Percentiles rank a stretch among this genome's conserved stretches.
phyloP scores from a whole-genome alignment of 2,888 invertebrate species.

The Cordilura impudica region DNA sequence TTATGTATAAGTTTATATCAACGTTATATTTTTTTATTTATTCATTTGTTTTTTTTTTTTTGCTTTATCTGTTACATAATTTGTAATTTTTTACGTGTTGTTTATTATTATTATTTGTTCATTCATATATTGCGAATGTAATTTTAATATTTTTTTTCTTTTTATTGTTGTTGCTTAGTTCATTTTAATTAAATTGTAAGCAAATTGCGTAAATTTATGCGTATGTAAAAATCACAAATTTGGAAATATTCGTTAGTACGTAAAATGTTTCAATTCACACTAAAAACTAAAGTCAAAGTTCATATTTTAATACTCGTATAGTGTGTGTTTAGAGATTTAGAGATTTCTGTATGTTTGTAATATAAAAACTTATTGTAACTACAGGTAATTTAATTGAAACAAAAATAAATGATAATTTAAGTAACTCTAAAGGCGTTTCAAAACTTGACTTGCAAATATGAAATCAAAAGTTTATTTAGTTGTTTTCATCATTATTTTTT shows the following conservation, averaged over 20 bases:
- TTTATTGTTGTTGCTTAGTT: constrained; percentile 4
- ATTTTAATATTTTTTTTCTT: constrained; percentile 23
- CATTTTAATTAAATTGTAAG: constrained; percentile 7
- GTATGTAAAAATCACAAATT: constrained; percentile 40
- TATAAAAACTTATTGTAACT: neutral
- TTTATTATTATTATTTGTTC: constrained; percentile 31
- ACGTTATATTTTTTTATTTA: neutral
- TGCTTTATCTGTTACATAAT: constrained; percentile 37
- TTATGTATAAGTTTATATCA: constrained; percentile 17
- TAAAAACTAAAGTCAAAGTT: neutral
- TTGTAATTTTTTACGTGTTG: constrained; percentile 52
- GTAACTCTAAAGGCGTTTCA: neutral
- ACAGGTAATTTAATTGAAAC: neutral
- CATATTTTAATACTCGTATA: neutral
- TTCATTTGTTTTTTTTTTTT: neutral
- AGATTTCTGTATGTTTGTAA: neutral
- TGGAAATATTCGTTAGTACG: constrained; percentile 29
- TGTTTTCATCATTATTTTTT: no score
- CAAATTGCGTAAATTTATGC: constrained; percentile 62
- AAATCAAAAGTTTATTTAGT: no score
- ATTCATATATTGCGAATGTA: constrained; percentile 6
- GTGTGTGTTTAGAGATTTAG: no score
- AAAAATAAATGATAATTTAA: no score
- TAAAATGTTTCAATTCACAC: neutral
- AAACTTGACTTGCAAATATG: neutral